These are phyloP conservation scores for Pseudobourletiella spinata DNA, from an alignment of 1,140 invertebrate genomes.

Conservation along the genomic window DNA sequence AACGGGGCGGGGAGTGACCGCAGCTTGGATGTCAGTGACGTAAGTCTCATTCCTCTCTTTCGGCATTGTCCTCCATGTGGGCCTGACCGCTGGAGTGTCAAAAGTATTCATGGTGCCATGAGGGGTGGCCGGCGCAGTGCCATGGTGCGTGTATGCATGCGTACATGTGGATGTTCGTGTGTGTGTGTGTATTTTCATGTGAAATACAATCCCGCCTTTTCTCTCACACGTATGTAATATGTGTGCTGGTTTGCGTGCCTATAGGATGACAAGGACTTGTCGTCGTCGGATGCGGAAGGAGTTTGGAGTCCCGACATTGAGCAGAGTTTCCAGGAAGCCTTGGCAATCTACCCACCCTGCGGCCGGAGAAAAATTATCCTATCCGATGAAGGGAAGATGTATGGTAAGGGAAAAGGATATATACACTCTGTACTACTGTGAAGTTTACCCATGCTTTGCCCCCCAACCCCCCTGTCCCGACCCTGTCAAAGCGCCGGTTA, in stretches of 20 bases:
- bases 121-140: too few relatives aligned
- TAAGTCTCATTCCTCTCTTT: slow-evolving; percentile 31
- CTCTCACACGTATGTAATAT: too few relatives aligned
- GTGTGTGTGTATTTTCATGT: too few relatives aligned
- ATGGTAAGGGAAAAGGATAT: slow-evolving; percentile 69
- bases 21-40: slow-evolving; percentile 69
- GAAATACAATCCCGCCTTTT: too few relatives aligned
- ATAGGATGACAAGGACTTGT: slow-evolving; percentile 79
- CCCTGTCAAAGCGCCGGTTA: too few relatives aligned
- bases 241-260: slow-evolving; percentile 34
- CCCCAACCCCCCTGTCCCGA: too few relatives aligned
- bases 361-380: slow-evolving; percentile 98
- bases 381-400: slow-evolving; percentile 99
- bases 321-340: slow-evolving; percentile 98
- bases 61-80: too few relatives aligned
- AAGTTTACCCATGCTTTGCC: too few relatives aligned
- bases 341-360: slow-evolving; percentile 99
- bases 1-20: slow-evolving; percentile 56
- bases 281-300: slow-evolving; percentile 93
- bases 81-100: too few relatives aligned
- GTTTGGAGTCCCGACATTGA: slow-evolving; percentile 99
- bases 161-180: too few relatives aligned
- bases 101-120: too few relatives aligned
- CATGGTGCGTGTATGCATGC: too few relatives aligned
- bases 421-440: background rate